Percentiles rank a stretch among this genome's conserved stretches.
These are phyloP conservation scores for Drosophila paramelanica DNA, from an alignment of 2,888 invertebrate species.

Conservation along the genomic window DNA sequence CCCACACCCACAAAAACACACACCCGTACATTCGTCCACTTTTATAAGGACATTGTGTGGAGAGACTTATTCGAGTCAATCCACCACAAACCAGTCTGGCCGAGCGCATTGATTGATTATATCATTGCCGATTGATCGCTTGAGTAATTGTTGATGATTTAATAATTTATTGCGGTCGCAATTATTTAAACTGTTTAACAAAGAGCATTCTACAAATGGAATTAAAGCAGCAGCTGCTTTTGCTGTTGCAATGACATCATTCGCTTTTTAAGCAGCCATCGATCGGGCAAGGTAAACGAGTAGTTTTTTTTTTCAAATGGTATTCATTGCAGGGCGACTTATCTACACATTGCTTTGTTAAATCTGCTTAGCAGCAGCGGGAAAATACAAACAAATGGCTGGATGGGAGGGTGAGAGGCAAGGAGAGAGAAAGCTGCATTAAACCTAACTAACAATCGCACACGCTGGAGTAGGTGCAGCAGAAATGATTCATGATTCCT, in stretches of 20 bases:
- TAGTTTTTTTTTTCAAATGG: conserved; percentile 32
- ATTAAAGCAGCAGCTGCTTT: conserved; percentile 4
- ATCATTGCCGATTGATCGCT: conserved; percentile 54
- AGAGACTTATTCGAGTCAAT: conserved; percentile 26
- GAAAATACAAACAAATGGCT: conserved; percentile 8
- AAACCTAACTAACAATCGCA: conserved; percentile 54
- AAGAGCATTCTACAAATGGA: neutral
- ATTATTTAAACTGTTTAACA: conserved; percentile 66
- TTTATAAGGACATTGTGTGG: conserved; percentile 20
- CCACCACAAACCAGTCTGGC: conserved; percentile 34
- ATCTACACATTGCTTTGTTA: conserved; percentile 61
- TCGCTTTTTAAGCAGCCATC: conserved; percentile 35
- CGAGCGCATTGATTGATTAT: conserved; percentile 67
- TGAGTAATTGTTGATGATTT: conserved; percentile 77
- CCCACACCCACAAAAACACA: conserved; percentile 2
- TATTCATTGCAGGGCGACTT: conserved; percentile 53
- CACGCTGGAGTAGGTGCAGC: conserved; percentile 51
- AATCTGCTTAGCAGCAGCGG: conserved; percentile 56
- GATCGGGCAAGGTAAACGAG: conserved; percentile 27
- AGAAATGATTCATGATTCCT: conserved; percentile 75
- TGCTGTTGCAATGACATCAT: conserved; percentile 42
- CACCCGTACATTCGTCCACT: neutral
- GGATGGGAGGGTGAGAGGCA: conserved; percentile 4
- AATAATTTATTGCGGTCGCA: conserved; percentile 71
- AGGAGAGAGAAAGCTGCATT: conserved; percentile 62